These are phyloP conservation scores for Leptura quadrifasciata DNA, from an alignment of 2,888 invertebrate species.

Conservation along the genomic window DNA sequence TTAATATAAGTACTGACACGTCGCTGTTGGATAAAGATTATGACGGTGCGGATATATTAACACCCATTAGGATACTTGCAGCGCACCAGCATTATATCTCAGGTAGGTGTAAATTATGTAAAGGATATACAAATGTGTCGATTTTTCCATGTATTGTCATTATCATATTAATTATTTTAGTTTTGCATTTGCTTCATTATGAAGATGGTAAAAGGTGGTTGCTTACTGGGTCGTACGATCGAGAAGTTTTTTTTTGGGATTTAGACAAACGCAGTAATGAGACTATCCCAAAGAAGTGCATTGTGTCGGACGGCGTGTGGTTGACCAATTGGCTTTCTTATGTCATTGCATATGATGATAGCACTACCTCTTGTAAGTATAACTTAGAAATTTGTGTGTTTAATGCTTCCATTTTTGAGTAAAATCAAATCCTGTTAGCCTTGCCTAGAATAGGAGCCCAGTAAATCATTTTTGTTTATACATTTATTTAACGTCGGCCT, in stretches of 20 bases:
- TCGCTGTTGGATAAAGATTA: conserved; percentile 72
- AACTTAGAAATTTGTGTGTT: too few relatives aligned
- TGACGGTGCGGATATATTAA: conserved; percentile 73
- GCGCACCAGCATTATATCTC: conserved; percentile 78
- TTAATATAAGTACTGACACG: conserved; percentile 77
- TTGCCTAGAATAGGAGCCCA: too few relatives aligned
- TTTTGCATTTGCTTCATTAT: conserved; percentile 72
- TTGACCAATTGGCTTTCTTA: conserved; percentile 75
- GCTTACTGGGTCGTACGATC: conserved; percentile 81
- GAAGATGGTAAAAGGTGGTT: conserved; percentile 79
- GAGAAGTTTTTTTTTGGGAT: conserved; percentile 83
- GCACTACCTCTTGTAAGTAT: conserved; percentile 65
- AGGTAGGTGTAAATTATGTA: conserved; percentile 71
- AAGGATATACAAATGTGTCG: neutral
- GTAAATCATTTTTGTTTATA: too few relatives aligned
- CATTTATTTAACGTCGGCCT: too few relatives aligned
- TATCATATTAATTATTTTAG: conserved; percentile 61
- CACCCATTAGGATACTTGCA: conserved; percentile 78
- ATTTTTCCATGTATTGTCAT: too few relatives aligned
- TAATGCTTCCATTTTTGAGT: too few relatives aligned
- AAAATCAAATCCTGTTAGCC: too few relatives aligned
- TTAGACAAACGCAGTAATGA: conserved; percentile 73
- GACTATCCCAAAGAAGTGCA: conserved; percentile 67
- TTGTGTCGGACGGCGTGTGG: conserved; percentile 75
- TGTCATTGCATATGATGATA: conserved; percentile 73